Conservation (phyloP, 2,113 vertebrate species). For the Neolamprologus devosi region DNA sequence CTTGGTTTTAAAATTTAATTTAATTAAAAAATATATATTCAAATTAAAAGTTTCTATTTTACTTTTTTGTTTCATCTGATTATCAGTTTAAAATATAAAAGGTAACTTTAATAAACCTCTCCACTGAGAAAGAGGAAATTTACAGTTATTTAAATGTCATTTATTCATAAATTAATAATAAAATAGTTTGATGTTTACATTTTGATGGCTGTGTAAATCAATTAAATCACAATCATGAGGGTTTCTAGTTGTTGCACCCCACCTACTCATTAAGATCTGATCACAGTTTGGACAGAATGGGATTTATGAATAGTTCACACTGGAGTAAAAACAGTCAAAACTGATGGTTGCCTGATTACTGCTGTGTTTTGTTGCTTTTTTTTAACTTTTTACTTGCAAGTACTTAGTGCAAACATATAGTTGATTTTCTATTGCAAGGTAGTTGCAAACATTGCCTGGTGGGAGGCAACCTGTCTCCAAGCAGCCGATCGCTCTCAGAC, state of each 20-base stretch:
- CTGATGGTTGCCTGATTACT: background rate
- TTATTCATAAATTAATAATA: background rate
- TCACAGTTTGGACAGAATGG: background rate
- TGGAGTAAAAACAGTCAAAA: background rate
- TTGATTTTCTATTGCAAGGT: background rate
- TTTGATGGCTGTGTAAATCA: background rate
- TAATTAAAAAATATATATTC: rapidly evolving
- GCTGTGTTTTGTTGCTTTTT: background rate
- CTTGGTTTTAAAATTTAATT: background rate
- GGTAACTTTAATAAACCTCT: background rate
- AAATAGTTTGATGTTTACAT: background rate
- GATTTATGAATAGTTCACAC: background rate
- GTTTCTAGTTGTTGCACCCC: background rate
- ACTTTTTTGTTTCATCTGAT: background rate
- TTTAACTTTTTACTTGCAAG: background rate
- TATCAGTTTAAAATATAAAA: background rate
- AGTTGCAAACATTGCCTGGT: background rate
- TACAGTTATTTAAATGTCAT: background rate
- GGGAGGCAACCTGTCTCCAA: background rate
- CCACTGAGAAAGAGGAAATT: background rate
- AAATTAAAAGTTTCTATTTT: background rate
- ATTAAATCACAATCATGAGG: background rate
- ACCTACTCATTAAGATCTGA: background rate
- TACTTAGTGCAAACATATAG: background rate
- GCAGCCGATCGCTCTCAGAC: rapidly evolving